Percentiles rank a stretch among this genome's conserved stretches.
phyloP scores from a whole-genome alignment of 2,797 vertebrate genomes.

The Crax fasciolata region DNA sequence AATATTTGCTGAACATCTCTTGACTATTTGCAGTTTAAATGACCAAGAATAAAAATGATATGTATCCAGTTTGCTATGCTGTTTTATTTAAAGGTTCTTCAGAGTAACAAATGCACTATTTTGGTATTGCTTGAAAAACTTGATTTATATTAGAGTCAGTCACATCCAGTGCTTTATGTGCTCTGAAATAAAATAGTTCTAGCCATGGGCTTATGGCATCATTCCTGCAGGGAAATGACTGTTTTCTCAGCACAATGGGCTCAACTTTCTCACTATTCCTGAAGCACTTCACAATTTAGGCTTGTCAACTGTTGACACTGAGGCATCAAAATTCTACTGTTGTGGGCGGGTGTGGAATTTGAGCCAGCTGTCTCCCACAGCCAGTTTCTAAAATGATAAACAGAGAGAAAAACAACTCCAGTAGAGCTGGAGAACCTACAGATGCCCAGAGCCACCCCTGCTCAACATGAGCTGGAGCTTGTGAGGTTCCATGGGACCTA shows the following conservation, averaged over 20 bases:
- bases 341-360: slow-evolving; percentile 49
- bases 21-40: background rate
- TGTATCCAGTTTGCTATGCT: background rate
- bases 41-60: background rate
- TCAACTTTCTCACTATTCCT: background rate
- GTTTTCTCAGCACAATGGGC: slow-evolving; percentile 2
- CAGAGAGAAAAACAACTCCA: background rate
- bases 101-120: background rate
- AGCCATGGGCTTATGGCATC: slow-evolving; percentile 8
- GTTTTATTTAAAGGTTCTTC: background rate
- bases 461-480: rapidly evolving
- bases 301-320: slow-evolving; percentile 26
- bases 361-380: slow-evolving; percentile 50
- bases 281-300: slow-evolving; percentile 14
- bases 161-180: background rate
- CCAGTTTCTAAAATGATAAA: background rate
- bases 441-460: background rate
- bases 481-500: background rate
- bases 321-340: slow-evolving; percentile 39
- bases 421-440: background rate
- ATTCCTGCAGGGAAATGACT: background rate
- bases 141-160: background rate
- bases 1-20: slow-evolving; percentile 13
- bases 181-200: background rate
- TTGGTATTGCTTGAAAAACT: background rate